These are phyloP conservation scores for Oceanodroma tethys DNA, from an alignment of 2,113 vertebrate genomes.

Conservation along the genomic window DNA sequence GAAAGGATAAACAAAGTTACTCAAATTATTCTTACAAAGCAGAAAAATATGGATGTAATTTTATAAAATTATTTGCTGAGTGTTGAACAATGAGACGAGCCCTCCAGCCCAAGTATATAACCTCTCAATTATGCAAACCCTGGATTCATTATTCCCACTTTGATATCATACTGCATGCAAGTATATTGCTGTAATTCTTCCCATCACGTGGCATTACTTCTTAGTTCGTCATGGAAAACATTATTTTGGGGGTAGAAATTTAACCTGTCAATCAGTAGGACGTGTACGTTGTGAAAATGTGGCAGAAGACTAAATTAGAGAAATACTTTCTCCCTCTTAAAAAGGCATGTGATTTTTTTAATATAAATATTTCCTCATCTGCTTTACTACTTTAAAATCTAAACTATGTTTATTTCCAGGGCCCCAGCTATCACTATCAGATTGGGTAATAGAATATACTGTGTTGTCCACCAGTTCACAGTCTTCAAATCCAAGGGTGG, in stretches of 20 bases:
- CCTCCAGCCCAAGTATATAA: not conserved
- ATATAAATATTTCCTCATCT: not conserved
- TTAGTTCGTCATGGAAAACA: not conserved
- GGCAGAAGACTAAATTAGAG: not conserved
- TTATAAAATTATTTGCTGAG: conserved; percentile 2
- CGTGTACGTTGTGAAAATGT: not conserved
- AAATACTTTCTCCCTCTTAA: not conserved
- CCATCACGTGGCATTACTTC: not conserved
- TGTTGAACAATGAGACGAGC: not conserved
- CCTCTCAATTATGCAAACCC: not conserved
- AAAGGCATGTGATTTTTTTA: accelerated
- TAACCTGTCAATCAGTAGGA: not conserved
- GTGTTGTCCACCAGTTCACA: not conserved
- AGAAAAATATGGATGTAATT: conserved; percentile 34
- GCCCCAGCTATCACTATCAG: not conserved
- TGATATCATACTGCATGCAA: not conserved
- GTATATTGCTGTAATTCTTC: not conserved
- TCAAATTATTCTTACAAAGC: conserved; percentile 43
- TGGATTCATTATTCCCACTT: not conserved
- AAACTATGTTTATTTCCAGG: not conserved
- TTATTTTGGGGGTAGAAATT: not conserved
- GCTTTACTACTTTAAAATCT: not conserved
- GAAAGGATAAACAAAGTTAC: conserved; percentile 16
- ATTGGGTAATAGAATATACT: accelerated
- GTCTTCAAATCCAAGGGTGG: not conserved